Evolutionary conservation across 2,797 vertebrate species (phyloP).

Genomic region (Alca torda): DNA sequence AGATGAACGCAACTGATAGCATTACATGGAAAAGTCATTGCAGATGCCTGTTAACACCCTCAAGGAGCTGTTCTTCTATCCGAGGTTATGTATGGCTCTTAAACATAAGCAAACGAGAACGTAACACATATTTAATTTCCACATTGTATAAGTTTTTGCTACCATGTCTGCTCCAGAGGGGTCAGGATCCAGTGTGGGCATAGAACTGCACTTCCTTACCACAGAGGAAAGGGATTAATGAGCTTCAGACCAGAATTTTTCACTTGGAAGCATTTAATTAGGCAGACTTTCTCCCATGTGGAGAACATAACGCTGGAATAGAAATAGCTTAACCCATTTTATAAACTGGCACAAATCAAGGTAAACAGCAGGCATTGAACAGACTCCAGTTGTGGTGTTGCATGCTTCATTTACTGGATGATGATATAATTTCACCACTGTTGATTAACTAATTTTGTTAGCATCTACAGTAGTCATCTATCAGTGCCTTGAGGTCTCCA

Average conservation of each 20-base stretch:
- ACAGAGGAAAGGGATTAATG: neutral
- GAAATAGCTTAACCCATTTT: constrained; percentile 48
- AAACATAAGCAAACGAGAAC: neutral
- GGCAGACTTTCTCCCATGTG: neutral
- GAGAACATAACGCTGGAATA: neutral
- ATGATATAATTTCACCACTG: constrained; percentile 48
- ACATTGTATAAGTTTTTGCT: neutral
- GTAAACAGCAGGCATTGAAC: constrained; percentile 41
- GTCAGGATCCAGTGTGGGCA: neutral
- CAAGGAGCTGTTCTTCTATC: neutral
- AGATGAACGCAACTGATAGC: neutral
- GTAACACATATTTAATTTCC: neutral
- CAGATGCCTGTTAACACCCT: neutral
- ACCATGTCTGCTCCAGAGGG: neutral
- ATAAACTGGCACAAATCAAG: constrained; percentile 41
- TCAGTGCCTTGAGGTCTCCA: neutral
- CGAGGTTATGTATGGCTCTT: neutral
- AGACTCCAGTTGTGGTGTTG: neutral
- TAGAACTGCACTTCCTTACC: neutral
- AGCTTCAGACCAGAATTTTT: neutral
- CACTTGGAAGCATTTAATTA: constrained; percentile 11
- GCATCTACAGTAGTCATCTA: neutral
- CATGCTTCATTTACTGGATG: constrained; percentile 18
- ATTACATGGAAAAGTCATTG: neutral
- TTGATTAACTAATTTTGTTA: constrained; percentile 25